These are phyloP conservation scores for Petaurus breviceps DNA, from an alignment of 2,113 vertebrate species.

Conservation along the genomic window DNA sequence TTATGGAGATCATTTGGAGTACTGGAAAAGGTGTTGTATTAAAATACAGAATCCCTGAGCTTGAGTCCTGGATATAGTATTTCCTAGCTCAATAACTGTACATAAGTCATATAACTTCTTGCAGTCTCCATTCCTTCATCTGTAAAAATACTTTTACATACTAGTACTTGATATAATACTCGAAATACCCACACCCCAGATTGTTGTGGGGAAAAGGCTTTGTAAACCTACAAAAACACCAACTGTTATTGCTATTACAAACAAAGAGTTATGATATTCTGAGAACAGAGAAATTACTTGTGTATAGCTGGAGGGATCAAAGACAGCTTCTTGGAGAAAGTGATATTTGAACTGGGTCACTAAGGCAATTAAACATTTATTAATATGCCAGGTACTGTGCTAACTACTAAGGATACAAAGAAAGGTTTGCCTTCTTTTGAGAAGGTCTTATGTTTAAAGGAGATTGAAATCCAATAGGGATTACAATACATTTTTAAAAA, in stretches of 20 bases:
- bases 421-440: too few relatives aligned
- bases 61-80: not conserved
- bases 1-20: too few relatives aligned
- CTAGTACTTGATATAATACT: not conserved
- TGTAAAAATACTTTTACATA: not conserved
- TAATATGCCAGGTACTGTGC: not conserved
- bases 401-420: not conserved
- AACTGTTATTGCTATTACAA: not conserved
- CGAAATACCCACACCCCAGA: not conserved
- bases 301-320: not conserved
- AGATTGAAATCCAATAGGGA: too few relatives aligned
- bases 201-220: not conserved
- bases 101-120: too few relatives aligned
- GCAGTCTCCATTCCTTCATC: too few relatives aligned
- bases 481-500: too few relatives aligned
- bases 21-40: not conserved
- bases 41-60: not conserved
- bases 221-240: not conserved
- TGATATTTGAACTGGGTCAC: not conserved
- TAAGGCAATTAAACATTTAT: not conserved
- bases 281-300: not conserved
- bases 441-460: too few relatives aligned
- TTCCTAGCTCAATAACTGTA: not conserved
- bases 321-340: not conserved
- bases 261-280: not conserved